Conservation (phyloP, 2,113 vertebrate species). For the Cranoglanis bouderius region DNA sequence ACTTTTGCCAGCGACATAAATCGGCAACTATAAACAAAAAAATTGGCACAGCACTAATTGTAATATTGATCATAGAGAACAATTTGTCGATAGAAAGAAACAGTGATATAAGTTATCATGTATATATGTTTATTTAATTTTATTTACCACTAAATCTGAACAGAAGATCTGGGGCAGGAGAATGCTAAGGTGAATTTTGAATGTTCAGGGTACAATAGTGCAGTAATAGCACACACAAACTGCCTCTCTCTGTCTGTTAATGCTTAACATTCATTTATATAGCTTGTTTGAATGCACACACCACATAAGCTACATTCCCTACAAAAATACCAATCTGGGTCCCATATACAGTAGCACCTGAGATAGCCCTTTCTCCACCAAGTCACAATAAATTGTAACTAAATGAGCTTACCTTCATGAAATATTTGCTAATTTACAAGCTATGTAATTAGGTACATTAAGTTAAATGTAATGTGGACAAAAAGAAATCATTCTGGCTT, state of each 20-base stretch:
- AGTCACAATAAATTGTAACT: no score
- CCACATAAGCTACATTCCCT: no score
- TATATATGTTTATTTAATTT: no score
- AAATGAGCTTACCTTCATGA: no score
- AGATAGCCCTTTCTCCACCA: no score
- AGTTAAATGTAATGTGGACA: no score
- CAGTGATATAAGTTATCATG: background rate
- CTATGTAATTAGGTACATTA: no score
- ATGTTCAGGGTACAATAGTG: background rate
- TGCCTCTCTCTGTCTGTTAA: background rate
- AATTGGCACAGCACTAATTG: background rate
- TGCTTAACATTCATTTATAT: background rate
- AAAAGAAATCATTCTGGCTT: no score
- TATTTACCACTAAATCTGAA: background rate
- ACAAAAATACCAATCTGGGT: no score
- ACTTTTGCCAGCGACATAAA: background rate
- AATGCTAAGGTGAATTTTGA: background rate
- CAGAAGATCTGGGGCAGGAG: background rate
- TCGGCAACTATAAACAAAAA: background rate
- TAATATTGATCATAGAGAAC: background rate
- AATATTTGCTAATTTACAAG: no score
- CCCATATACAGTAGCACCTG: no score
- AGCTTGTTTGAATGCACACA: background rate
- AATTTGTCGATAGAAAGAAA: background rate
- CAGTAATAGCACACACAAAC: background rate